Conservation (phyloP, 2,113 vertebrate genomes). For the Callaeas wilsoni region DNA sequence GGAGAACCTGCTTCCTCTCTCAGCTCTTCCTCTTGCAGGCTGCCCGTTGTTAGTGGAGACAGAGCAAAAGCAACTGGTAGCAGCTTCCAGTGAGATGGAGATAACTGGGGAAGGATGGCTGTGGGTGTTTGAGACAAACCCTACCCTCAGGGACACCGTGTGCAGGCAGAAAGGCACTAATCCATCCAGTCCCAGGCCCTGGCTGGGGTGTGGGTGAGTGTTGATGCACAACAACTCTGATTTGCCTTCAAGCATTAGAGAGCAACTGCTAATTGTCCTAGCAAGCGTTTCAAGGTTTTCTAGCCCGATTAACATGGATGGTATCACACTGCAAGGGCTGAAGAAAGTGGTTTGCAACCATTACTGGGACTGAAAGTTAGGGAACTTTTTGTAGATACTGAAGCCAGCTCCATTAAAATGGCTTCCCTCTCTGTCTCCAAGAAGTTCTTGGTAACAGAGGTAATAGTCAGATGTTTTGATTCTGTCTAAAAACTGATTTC, state of each 20-base stretch:
- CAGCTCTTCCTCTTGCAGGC: not conserved
- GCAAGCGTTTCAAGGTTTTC: not conserved
- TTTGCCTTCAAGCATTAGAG: not conserved
- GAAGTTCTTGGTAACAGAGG: not conserved
- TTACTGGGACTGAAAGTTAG: not conserved
- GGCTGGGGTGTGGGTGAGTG: not conserved
- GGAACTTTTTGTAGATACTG: not conserved
- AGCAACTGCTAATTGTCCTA: not conserved
- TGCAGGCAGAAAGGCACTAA: not conserved
- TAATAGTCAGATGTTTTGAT: not conserved
- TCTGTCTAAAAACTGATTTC: not conserved
- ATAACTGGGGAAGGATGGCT: not conserved
- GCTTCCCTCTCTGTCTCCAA: not conserved
- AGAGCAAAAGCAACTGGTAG: not conserved
- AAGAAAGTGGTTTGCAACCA: not conserved
- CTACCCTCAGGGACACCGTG: rapidly evolving
- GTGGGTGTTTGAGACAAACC: not conserved
- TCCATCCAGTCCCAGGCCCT: not conserved
- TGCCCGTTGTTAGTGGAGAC: not conserved
- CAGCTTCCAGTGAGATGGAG: not conserved
- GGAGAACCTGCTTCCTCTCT: not conserved
- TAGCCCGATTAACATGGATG: not conserved
- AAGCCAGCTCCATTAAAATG: not conserved
- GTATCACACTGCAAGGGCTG: not conserved
- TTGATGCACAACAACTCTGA: not conserved